Evolutionary conservation across 2,888 invertebrate genomes (phyloP).

Genomic region (Clanis bilineata): DNA sequence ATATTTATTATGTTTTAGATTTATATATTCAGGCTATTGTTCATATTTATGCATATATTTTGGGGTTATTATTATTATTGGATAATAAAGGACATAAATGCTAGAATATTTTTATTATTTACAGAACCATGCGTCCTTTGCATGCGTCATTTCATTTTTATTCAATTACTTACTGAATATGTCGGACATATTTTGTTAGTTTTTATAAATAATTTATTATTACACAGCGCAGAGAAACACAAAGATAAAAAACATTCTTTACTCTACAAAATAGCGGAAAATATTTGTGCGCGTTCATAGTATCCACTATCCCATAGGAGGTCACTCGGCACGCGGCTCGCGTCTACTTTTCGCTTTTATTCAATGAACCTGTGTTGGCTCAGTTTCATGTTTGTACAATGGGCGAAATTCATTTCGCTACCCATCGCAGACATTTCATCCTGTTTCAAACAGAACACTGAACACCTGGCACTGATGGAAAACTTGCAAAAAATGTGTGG

Average conservation of each 20-base stretch:
- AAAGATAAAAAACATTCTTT: neutral
- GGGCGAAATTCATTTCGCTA: constrained; percentile 40
- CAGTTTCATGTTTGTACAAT: constrained; percentile 42
- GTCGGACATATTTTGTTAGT: too few relatives aligned
- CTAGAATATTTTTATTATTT: too few relatives aligned
- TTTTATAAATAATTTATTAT: too few relatives aligned
- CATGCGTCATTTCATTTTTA: too few relatives aligned
- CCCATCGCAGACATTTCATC: constrained; percentile 26
- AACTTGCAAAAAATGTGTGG: constrained; percentile 27
- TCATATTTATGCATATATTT: too few relatives aligned
- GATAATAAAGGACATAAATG: too few relatives aligned
- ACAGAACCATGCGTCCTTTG: too few relatives aligned
- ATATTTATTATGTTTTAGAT: too few relatives aligned
- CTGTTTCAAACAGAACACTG: constrained; percentile 32
- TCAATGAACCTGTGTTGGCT: constrained; percentile 40
- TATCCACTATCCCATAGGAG: neutral
- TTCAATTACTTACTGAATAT: too few relatives aligned
- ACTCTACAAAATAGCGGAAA: neutral
- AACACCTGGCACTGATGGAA: constrained; percentile 36
- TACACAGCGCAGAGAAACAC: neutral
- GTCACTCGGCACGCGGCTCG: neutral
- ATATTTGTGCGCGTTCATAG: neutral
- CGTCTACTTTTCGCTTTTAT: constrained; percentile 33
- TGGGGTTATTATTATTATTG: too few relatives aligned
- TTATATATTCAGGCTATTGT: too few relatives aligned